These are phyloP conservation scores for Apeira syringaria DNA, from an alignment of 2,888 invertebrate species.

Conservation along the genomic window DNA sequence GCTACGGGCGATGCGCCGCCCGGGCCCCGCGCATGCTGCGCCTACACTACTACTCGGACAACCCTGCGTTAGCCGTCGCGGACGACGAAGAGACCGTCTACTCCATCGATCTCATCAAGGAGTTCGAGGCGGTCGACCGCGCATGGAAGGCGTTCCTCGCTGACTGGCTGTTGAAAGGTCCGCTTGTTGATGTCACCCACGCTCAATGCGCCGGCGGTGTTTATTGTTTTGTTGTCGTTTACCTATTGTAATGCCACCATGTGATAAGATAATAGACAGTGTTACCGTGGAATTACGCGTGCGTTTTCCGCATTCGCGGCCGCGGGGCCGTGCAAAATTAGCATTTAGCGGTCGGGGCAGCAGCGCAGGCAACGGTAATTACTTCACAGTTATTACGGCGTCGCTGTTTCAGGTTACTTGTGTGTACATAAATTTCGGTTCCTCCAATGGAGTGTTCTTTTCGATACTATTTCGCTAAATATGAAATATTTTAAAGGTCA, in stretches of 20 bases:
- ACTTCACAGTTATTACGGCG: slow-evolving; percentile 17
- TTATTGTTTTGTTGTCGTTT: slow-evolving; percentile 43
- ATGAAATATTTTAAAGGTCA: no score
- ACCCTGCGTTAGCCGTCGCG: slow-evolving; percentile 87
- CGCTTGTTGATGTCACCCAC: slow-evolving; percentile 63
- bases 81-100: slow-evolving; percentile 86
- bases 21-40: slow-evolving; percentile 88
- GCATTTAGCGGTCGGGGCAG: slow-evolving; percentile 1
- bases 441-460: no score
- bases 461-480: no score
- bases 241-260: slow-evolving; percentile 17
- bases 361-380: slow-evolving; percentile 22
- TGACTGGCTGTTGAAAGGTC: slow-evolving; percentile 85
- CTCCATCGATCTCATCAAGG: slow-evolving; percentile 93
- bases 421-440: slow-evolving; percentile 9
- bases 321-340: not conserved
- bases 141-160: slow-evolving; percentile 90
- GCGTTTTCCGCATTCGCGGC: not conserved
- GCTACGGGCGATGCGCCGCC: slow-evolving; percentile 73
- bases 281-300: not conserved
- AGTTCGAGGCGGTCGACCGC: slow-evolving; percentile 91
- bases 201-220: slow-evolving; percentile 45
- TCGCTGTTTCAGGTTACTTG: slow-evolving; percentile 18
- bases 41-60: slow-evolving; percentile 92
- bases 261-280: not conserved